A percentile compares a stretch with the other conserved stretches of the same genome.
Conservation (phyloP, 37 sponge, comb jelly and placozoan genomes). For the Chondrosia reniformis region DNA sequence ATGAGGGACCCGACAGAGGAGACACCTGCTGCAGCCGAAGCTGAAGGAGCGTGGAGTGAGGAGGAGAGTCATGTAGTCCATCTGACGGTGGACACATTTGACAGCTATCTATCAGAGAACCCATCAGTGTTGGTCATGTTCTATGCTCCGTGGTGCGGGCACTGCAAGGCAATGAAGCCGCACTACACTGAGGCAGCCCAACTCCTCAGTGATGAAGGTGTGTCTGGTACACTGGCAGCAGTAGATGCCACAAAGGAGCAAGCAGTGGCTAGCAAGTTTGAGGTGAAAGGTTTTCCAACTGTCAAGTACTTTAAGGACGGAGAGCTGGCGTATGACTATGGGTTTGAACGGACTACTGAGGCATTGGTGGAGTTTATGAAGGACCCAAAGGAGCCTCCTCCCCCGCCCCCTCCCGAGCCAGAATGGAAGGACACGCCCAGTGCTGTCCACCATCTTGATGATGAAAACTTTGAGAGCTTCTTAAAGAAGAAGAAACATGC, state of each 20-base stretch:
- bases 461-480: conserved; percentile 48
- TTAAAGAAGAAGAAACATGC: conserved; percentile 86
- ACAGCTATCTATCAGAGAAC: conserved; percentile 49
- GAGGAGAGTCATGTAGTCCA: conserved; percentile 77
- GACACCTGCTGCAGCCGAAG: conserved; percentile 9
- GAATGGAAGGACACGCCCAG: conserved; percentile 74
- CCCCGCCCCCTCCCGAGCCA: conserved; percentile 85
- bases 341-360: conserved; percentile 46
- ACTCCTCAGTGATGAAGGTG: conserved; percentile 52
- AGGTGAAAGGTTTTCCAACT: conserved; percentile 75
- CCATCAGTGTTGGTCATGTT: conserved; percentile 93
- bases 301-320: conserved; percentile 80
- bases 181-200: conserved; percentile 69
- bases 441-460: conserved; percentile 63
- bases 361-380: conserved; percentile 89
- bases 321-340: conserved; percentile 56
- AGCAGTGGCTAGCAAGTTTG: conserved; percentile 47
- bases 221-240: conserved; percentile 74
- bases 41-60: conserved; percentile 62
- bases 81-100: conserved; percentile 70
- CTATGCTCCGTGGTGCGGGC: conserved; percentile 95
- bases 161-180: conserved; percentile 95
- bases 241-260: conserved; percentile 76
- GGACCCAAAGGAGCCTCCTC: conserved; percentile 84
- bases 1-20: conserved; percentile 62